A percentile compares a stretch with the other conserved stretches of the same genome.
These are phyloP conservation scores for Cygnus buccinator DNA, from an alignment of 2,113 vertebrate genomes.

Conservation along the genomic window DNA sequence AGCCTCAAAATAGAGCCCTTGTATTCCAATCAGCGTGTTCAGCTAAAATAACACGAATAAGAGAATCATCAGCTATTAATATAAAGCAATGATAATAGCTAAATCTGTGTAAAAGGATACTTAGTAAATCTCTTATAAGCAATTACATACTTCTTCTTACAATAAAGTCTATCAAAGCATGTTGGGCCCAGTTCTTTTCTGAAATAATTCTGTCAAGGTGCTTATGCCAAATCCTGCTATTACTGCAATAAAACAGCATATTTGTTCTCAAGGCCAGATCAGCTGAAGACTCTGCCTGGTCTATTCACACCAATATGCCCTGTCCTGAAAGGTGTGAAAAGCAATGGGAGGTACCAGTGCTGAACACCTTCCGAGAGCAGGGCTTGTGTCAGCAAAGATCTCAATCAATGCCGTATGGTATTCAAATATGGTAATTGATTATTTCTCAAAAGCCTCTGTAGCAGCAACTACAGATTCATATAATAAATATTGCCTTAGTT, in stretches of 20 bases:
- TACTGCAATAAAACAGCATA: not conserved
- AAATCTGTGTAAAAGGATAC: not conserved
- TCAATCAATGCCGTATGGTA: rapidly evolving
- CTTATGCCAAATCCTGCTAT: not conserved
- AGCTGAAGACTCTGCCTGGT: not conserved
- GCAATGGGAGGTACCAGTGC: not conserved
- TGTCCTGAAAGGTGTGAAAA: not conserved
- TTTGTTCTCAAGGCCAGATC: not conserved
- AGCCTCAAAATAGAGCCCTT: not conserved
- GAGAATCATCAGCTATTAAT: not conserved
- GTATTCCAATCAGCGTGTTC: not conserved
- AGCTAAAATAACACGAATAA: not conserved
- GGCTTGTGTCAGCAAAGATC: not conserved
- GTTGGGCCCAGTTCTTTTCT: not conserved
- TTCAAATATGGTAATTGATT: not conserved
- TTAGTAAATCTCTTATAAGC: not conserved
- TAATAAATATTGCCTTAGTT: not conserved
- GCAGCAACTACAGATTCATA: not conserved
- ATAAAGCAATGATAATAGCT: not conserved
- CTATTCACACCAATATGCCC: not conserved
- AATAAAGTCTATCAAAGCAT: not conserved
- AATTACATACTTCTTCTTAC: not conserved
- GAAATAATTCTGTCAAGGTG: not conserved
- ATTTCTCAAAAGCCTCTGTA: not conserved
- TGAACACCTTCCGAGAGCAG: not conserved